These are phyloP conservation scores for Matsumurasca onukii DNA, from an alignment of 1,140 invertebrate genomes.

Conservation along the genomic window DNA sequence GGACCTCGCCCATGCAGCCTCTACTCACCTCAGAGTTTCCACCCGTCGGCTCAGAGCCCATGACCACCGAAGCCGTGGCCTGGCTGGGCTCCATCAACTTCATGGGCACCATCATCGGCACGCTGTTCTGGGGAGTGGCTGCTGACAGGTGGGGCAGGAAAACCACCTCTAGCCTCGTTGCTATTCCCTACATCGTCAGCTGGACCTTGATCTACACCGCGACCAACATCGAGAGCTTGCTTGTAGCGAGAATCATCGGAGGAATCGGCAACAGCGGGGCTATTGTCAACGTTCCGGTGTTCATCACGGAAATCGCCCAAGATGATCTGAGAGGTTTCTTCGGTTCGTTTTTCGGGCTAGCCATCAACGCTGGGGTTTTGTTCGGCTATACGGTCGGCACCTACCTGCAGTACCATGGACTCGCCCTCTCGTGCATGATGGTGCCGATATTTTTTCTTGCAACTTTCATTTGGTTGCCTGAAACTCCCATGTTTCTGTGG, in stretches of 20 bases:
- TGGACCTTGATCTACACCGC: constrained; percentile 72
- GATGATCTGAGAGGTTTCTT: constrained; percentile 75
- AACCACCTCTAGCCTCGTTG: constrained; percentile 64
- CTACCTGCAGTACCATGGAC: constrained; percentile 58
- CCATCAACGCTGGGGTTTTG: constrained; percentile 77
- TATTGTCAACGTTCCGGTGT: constrained; percentile 79
- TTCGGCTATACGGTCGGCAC: constrained; percentile 72
- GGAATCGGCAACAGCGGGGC: constrained; percentile 73
- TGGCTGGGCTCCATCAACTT: constrained; percentile 76
- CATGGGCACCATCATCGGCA: constrained; percentile 73
- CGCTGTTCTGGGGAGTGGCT: constrained; percentile 65
- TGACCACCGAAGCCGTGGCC: constrained; percentile 54
- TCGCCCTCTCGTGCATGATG: constrained; percentile 65
- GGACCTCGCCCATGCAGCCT: constrained; percentile 54
- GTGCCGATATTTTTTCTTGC: constrained; percentile 65
- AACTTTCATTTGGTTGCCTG: constrained; percentile 73
- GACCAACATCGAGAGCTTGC: constrained; percentile 58
- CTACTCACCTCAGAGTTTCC: constrained; percentile 47
- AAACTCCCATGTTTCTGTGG: constrained; percentile 76
- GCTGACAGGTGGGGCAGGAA: constrained; percentile 78
- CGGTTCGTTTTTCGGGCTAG: constrained; percentile 80
- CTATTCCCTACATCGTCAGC: constrained; percentile 71
- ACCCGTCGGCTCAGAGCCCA: constrained; percentile 46
- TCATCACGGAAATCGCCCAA: constrained; percentile 84
- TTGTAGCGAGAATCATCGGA: constrained; percentile 71